Base-by-base conservation (phyloP, 2,113 vertebrate species). In the Ploceus nigricollis region DNA sequence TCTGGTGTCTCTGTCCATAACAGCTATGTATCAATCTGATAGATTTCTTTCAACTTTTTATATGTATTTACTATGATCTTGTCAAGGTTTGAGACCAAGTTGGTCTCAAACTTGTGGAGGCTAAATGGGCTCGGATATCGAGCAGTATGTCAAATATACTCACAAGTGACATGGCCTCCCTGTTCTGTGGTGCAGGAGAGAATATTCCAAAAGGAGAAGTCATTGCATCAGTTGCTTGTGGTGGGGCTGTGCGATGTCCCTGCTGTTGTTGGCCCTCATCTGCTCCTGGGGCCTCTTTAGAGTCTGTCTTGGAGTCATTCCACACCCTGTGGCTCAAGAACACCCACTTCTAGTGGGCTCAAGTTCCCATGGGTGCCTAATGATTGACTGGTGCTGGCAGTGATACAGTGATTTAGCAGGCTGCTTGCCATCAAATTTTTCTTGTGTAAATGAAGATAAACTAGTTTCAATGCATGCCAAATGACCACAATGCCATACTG, bases 371-470 rank as follows among this genome's bases (percentile, higher is more conserved):
- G 27, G 44, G 53, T 2, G 2, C n/a, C 27, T 44, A 19, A 14
- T 50, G 45, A 44, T 37, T 82, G 63, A 40, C 50, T 89, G 54
- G 17, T 77, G 54, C 64, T 95, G 86, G 72, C 80, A 81, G 2
- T 17, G 40, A 20, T 39, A 11, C 45, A 53, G 48, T 40, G 50
- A 54, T 93, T 73, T 82, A 58, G 65, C 50, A 89, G 47, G 28
- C 64, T 93, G 64, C 53, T 75, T 91, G 42, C 35, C 25, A 53
- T 95, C 58, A 61, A 48, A 30, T 86, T 77, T n/a, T 56, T 60
- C 45, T 61, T 44, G 4, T 71, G 56, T 63, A 58, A 78, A 65
- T 33, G 53, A 77, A 40, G 54, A 70, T 83, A 56, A 87, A 17
- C 30, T 30, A 73, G 18, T 66, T 35, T 70, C 50, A 93, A 39